These are phyloP conservation scores for Ailuropoda melanoleuca DNA, from an alignment of 2,113 vertebrate genomes.

Conservation along the genomic window DNA sequence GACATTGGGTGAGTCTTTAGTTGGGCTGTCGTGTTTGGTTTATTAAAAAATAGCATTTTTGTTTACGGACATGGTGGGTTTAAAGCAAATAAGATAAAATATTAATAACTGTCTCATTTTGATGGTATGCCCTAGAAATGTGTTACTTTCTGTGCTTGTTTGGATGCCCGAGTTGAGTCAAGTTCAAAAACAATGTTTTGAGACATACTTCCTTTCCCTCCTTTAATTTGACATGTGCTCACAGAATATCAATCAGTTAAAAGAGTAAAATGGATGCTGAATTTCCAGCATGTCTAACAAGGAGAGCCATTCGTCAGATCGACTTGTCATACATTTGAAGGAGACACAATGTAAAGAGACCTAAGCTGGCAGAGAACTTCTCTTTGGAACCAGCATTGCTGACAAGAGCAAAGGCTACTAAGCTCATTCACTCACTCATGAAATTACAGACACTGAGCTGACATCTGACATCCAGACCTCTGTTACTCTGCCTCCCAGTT, in stretches of 20 bases:
- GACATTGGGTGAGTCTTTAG: background rate
- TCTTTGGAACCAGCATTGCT: background rate
- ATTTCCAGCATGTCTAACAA: background rate
- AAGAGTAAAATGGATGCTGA: background rate
- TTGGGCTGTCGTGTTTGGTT: background rate
- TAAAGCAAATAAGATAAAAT: background rate
- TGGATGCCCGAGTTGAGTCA: background rate
- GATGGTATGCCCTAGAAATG: background rate
- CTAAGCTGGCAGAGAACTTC: background rate
- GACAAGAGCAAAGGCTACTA: background rate
- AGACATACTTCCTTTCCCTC: background rate
- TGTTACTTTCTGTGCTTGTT: background rate
- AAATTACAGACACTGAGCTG: background rate
- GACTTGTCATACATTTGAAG: background rate
- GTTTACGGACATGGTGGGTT: background rate
- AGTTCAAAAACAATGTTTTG: background rate
- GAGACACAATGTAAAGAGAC: background rate
- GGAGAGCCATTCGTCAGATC: background rate
- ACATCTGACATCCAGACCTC: background rate
- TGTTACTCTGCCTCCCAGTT: background rate
- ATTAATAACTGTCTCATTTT: background rate
- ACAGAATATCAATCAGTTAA: background rate
- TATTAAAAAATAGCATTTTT: background rate
- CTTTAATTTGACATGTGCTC: background rate
- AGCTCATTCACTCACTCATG: background rate